phyloP scores from a whole-genome alignment of 2,888 invertebrate genomes.

The Aphidoletes aphidimyza region DNA sequence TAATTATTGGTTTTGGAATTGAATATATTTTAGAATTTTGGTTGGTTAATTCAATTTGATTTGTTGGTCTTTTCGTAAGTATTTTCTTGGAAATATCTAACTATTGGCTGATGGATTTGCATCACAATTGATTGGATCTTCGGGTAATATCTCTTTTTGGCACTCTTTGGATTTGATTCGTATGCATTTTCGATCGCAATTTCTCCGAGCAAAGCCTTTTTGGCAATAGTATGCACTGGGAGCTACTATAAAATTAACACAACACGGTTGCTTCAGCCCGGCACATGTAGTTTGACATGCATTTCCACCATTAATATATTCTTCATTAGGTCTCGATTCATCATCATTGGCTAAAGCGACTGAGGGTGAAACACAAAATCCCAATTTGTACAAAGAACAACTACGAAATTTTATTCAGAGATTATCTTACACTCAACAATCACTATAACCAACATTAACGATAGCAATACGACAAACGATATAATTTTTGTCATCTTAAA shows the following conservation, averaged over 20 bases:
- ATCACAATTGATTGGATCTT: background rate
- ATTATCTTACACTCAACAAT: too few species aligned
- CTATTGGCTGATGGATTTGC: background rate
- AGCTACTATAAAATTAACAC: constrained; percentile 61
- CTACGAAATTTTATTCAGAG: too few species aligned
- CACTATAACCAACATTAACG: too few species aligned
- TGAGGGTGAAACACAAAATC: background rate
- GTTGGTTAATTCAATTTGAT: too few species aligned
- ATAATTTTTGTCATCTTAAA: too few species aligned
- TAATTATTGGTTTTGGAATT: too few species aligned
- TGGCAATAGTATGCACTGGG: constrained; percentile 64
- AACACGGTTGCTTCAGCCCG: constrained; percentile 62
- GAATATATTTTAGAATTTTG: too few species aligned
- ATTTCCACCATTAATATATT: constrained; percentile 58
- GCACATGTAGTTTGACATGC: constrained; percentile 63
- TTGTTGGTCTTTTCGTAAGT: too few species aligned
- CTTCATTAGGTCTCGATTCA: constrained; percentile 60
- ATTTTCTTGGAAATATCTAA: background rate
- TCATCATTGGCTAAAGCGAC: constrained; percentile 57
- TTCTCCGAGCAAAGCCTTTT: constrained; percentile 61
- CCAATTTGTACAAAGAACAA: too few species aligned
- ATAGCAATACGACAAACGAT: too few species aligned
- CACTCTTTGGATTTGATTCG: constrained; percentile 56
- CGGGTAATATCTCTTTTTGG: background rate
- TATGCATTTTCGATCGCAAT: constrained; percentile 60